phyloP scores from a whole-genome alignment of 1,140 invertebrate genomes.

The Stenopsyche tienmushanensis region DNA sequence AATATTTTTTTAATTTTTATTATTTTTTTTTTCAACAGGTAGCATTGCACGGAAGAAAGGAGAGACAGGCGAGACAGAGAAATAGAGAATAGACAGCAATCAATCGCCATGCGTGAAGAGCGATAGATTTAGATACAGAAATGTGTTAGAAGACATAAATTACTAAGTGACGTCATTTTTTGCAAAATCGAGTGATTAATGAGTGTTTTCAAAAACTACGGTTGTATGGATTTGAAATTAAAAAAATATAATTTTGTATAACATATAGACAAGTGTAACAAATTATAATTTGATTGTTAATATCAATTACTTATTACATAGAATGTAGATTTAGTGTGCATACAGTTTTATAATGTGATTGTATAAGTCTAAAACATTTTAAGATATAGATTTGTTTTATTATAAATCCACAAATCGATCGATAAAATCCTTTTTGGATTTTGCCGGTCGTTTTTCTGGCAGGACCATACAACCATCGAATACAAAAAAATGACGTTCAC shows the following conservation, averaged over 20 bases:
- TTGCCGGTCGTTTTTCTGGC: too few species aligned
- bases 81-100: slow-evolving; percentile 38
- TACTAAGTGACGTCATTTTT: slow-evolving; percentile 11
- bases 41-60: slow-evolving; percentile 36
- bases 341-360: too few species aligned
- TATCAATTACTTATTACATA: too few species aligned
- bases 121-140: slow-evolving; percentile 35
- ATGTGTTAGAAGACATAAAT: slow-evolving; percentile 16
- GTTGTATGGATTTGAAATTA: neutral
- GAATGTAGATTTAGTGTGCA: too few species aligned
- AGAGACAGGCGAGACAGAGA: slow-evolving; percentile 41
- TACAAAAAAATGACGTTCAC: too few species aligned
- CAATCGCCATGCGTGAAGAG: slow-evolving; percentile 42
- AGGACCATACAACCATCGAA: too few species aligned
- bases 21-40: slow-evolving; percentile 39
- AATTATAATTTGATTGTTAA: too few species aligned
- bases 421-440: too few species aligned
- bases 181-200: neutral
- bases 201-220: neutral
- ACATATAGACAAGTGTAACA: neutral
- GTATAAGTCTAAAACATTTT: too few species aligned
- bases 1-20: too few species aligned
- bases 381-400: too few species aligned
- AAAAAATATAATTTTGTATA: neutral
- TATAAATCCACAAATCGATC: too few species aligned